Percentiles rank a stretch among this genome's conserved stretches.
Evolutionary conservation across 2,113 vertebrate genomes (phyloP).

Genomic region (Manacus vitellinus): DNA sequence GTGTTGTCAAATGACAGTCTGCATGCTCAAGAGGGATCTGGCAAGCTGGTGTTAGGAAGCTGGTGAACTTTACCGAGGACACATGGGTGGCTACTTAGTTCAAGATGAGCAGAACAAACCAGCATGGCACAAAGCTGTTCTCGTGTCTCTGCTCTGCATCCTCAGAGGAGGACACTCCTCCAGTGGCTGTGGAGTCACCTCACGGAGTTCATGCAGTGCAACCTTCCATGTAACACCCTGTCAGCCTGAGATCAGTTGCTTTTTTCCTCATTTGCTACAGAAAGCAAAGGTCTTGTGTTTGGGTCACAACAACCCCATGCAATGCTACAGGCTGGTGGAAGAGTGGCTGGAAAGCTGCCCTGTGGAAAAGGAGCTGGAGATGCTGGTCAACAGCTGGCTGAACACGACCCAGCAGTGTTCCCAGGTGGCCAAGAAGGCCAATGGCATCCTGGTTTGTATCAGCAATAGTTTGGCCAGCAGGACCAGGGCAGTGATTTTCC

Average conservation of each 20-base stretch:
- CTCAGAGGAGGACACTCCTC: neutral
- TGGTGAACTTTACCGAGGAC: neutral
- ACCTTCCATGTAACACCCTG: neutral
- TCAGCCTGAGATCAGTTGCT: fast-evolving
- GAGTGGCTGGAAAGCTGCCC: neutral
- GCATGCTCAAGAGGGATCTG: fast-evolving
- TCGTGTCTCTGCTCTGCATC: neutral
- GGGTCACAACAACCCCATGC: neutral
- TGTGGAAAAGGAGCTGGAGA: fast-evolving
- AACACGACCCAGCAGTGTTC: fast-evolving
- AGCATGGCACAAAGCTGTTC: neutral
- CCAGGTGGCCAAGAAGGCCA: neutral
- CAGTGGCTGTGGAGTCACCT: neutral
- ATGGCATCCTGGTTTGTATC: fast-evolving
- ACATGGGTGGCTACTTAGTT: neutral
- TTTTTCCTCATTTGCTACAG: neutral
- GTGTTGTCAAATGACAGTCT: neutral
- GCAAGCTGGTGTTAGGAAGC: neutral
- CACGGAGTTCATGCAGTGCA: fast-evolving
- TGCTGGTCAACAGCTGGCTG: fast-evolving
- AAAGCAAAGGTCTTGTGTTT: neutral
- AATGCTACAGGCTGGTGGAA: fast-evolving
- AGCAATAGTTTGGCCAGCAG: neutral
- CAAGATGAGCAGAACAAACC: neutral
- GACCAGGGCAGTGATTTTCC: fast-evolving